Conservation (phyloP, 2,888 invertebrate genomes). For the Epinotia nisella region DNA sequence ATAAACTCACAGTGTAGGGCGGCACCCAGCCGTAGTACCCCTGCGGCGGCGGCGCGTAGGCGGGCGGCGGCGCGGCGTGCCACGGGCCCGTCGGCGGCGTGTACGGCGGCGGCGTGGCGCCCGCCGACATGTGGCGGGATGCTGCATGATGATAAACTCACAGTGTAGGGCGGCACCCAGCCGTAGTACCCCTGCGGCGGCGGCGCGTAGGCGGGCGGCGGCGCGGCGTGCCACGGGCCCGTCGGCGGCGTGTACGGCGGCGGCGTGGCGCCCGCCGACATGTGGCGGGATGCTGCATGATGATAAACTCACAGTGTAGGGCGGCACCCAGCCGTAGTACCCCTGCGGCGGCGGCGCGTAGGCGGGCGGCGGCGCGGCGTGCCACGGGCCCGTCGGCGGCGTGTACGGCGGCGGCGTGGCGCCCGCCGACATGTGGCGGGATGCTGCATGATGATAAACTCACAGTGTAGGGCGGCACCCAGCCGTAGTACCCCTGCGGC, state of each 20-base stretch:
- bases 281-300: slow-evolving; percentile 80
- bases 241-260: too few relatives aligned
- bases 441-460: slow-evolving; percentile 69
- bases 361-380: too few relatives aligned
- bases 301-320: background rate
- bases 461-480: slow-evolving; percentile 93
- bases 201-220: too few relatives aligned
- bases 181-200: too few relatives aligned
- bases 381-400: too few relatives aligned
- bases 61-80: slow-evolving; percentile 95
- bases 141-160: too few relatives aligned
- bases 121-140: slow-evolving; percentile 77
- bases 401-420: too few relatives aligned
- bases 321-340: too few relatives aligned
- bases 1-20: slow-evolving; percentile 86
- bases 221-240: too few relatives aligned
- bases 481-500: slow-evolving; percentile 95
- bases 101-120: slow-evolving; percentile 92
- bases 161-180: too few relatives aligned
- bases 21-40: slow-evolving; percentile 98
- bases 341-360: too few relatives aligned
- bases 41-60: slow-evolving; percentile 92
- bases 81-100: slow-evolving; percentile 90
- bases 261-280: too few relatives aligned
- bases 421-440: slow-evolving; percentile 65